Conservation (phyloP, 2,113 vertebrate species). For the Tetrax tetrax region DNA sequence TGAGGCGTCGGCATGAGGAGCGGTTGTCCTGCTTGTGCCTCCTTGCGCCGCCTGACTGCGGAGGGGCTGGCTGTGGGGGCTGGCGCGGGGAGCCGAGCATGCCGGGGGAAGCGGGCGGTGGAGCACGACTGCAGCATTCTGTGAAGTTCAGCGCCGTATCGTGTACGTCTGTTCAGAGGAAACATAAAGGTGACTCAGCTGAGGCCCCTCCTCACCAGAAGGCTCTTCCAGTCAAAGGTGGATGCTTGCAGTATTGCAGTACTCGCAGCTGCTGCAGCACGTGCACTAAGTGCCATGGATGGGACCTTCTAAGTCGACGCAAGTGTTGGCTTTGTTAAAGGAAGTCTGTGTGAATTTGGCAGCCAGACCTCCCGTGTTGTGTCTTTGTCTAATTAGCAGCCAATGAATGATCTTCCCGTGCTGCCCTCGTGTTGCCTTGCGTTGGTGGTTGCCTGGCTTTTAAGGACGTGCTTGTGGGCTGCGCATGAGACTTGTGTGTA, state of each 20-base stretch:
- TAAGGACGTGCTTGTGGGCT: not conserved
- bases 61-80: not conserved
- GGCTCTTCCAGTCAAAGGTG: not conserved
- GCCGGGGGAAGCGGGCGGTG: not conserved
- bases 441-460: not conserved
- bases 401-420: fast-evolving
- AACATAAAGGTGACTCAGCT: not conserved
- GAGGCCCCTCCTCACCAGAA: not conserved
- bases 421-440: not conserved
- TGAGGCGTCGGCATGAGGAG: not conserved
- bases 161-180: not conserved
- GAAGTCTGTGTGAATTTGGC: not conserved
- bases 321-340: not conserved
- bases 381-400: not conserved
- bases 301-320: not conserved
- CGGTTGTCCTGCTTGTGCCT: not conserved
- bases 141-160: fast-evolving
- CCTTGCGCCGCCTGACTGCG: not conserved
- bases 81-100: not conserved
- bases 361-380: not conserved
- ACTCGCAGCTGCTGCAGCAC: too few relatives aligned
- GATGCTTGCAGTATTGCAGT: too few relatives aligned
- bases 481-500: not conserved
- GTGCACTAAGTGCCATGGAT: not conserved
- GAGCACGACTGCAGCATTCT: not conserved